Base-by-base conservation (phyloP, 2,113 vertebrate genomes). In the Pygoscelis antarcticus region DNA sequence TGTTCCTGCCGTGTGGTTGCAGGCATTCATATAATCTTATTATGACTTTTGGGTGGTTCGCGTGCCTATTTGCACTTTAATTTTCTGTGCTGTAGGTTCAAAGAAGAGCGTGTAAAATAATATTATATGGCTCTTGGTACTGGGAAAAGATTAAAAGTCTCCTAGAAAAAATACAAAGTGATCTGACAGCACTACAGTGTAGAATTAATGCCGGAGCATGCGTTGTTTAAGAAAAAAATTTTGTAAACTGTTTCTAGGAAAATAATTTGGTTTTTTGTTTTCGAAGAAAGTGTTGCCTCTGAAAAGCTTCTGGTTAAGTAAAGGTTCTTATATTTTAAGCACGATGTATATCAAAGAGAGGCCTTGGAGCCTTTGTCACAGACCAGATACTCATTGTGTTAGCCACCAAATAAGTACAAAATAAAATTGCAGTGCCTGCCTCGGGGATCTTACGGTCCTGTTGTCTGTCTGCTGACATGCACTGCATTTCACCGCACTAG, bases 1-100 rank as follows among this genome's bases (percentile, higher is more conserved):
- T 97, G 94, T 96, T 97, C 69, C 90, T 81, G 72, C 90, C 58
- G 72, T 61, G 72, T 95, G 90, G 95, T 95, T 96, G 74, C 89
- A 96, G 74, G 89, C 81, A 40, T 55, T 94, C 76, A 23, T 27
- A 85, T 90, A 96, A 94, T 90, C 96, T 94, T 74, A 83, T 91
- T 96, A 94, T 77, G 78, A 78, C 81, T 89, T 85, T 94, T 70
- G 86, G 87, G 95, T 85, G 90, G 70, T 76, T 55, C 22, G 0
- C 44, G 18, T 92, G 66, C 46, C 25, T 90, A 68, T 83, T 96
- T 89, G 75, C 69, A 70, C 47, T 88, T 71, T 29, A 91, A 74
- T 89, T 96, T 97, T 96, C 78, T 92, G 90, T 54, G 42, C 61
- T 94, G 77, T 83, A 64, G 29, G 57, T 81, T 96, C 84, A 97